phyloP scores from a whole-genome alignment of 1,140 invertebrate species.

The Bombus superbus region DNA sequence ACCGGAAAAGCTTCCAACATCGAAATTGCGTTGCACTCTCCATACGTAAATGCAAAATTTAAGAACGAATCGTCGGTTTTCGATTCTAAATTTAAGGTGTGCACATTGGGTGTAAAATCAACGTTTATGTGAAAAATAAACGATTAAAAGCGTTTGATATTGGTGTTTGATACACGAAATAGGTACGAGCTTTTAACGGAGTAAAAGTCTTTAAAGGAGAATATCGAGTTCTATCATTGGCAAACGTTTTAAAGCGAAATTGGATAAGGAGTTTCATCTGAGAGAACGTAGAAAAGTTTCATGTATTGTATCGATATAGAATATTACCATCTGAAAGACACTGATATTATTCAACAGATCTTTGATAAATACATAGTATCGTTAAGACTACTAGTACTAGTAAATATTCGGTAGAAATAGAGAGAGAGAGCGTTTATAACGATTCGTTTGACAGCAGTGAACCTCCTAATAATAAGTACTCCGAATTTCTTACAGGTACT shows the following conservation, averaged over 20 bases:
- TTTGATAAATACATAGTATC: neutral
- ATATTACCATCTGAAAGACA: neutral
- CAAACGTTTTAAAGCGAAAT: neutral
- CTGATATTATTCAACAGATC: neutral
- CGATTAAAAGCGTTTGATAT: neutral
- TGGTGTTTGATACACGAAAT: neutral
- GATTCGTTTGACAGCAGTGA: no score
- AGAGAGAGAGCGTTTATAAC: no score
- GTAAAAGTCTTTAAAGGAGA: neutral
- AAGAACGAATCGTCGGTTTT: neutral
- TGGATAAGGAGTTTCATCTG: neutral
- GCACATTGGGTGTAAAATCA: no score
- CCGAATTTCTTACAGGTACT: no score
- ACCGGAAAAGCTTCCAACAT: neutral
- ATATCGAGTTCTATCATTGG: neutral
- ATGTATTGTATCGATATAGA: neutral
- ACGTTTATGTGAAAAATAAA: neutral
- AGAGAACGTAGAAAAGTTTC: neutral
- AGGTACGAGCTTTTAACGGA: neutral
- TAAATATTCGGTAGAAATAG: no score
- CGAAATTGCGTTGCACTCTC: neutral
- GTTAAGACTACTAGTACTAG: fast-evolving
- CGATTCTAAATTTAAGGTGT: neutral
- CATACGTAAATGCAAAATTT: neutral
- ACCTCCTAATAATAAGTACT: no score